Conservation (phyloP, 2,113 vertebrate genomes). For the Sylvicapra grimmia region DNA sequence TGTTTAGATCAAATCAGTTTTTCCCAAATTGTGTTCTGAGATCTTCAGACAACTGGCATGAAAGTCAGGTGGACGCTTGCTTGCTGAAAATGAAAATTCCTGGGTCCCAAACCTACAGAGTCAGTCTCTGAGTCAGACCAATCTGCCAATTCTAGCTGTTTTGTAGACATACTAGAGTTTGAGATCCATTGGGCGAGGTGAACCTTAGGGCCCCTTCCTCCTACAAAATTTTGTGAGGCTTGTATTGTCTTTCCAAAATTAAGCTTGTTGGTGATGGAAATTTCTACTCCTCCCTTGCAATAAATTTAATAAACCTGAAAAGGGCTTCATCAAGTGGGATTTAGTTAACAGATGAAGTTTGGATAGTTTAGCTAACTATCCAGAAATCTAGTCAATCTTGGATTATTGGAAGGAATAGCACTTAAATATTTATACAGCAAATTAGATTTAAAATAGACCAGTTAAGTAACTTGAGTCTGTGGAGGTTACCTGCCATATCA, state of each 20-base stretch:
- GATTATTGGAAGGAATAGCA: background rate
- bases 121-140: background rate
- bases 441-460: constrained; percentile 30
- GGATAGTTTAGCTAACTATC: background rate
- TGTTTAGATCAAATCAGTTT: constrained; percentile 4
- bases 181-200: background rate
- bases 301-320: constrained; percentile 28
- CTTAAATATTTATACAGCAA: constrained; percentile 28
- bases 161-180: background rate
- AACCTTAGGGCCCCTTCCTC: background rate
- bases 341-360: background rate
- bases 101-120: background rate
- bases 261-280: constrained; percentile 8
- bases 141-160: background rate
- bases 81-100: background rate
- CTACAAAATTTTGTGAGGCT: background rate
- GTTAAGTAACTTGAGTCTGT: background rate
- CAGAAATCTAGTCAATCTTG: background rate
- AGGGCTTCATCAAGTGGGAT: background rate
- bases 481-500: background rate
- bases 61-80: background rate
- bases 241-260: background rate
- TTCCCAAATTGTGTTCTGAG: background rate
- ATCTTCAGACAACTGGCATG: background rate
- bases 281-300: background rate